Conservation (phyloP, 1,140 invertebrate species). For the Eupeodes corollae region DNA sequence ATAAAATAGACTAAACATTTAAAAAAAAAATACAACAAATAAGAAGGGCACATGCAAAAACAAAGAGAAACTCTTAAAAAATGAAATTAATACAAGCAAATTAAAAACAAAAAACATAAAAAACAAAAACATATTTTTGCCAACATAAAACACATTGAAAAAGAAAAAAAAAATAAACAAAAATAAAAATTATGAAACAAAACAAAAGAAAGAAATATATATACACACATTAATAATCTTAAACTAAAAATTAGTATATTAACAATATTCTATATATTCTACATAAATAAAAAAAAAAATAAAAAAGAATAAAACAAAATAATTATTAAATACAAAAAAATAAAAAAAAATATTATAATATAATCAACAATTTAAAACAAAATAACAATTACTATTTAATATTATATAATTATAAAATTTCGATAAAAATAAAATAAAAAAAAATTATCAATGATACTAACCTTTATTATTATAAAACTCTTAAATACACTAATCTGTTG, state of each 20-base stretch:
- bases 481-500: too few relatives aligned
- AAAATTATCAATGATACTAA: background rate
- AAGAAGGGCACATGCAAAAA: too few relatives aligned
- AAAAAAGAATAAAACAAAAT: conserved; percentile 7
- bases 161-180: conserved; percentile 2
- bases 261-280: background rate
- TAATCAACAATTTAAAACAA: conserved; percentile 15
- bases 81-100: too few relatives aligned
- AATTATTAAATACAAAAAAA: conserved; percentile 1
- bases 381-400: conserved; percentile 25
- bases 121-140: too few relatives aligned
- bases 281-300: conserved; percentile 14
- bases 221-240: too few relatives aligned
- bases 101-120: too few relatives aligned
- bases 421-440: conserved; percentile 17
- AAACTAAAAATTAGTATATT: too few relatives aligned
- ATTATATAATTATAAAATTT: conserved; percentile 15
- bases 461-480: too few relatives aligned
- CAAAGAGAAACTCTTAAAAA: too few relatives aligned
- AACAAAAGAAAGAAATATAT: conserved; percentile 1
- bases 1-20: background rate
- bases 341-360: conserved; percentile 13
- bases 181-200: too few relatives aligned
- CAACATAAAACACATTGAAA: too few relatives aligned
- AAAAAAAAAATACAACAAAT: background rate